These are phyloP conservation scores for Penaeus vannamei DNA, from an alignment of 1,140 invertebrate species.

Conservation along the genomic window DNA sequence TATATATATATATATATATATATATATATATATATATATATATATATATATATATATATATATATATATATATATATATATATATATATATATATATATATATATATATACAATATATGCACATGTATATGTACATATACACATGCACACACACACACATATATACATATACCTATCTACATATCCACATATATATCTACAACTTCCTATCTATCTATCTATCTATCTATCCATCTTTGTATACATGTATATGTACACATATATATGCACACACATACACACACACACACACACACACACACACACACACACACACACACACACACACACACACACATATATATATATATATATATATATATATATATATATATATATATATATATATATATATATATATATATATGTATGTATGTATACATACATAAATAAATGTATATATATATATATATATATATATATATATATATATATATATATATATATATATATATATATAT, in stretches of 20 bases:
- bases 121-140: background rate
- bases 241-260: background rate
- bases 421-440: slow-evolving; percentile 15
- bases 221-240: background rate
- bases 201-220: background rate
- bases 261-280: too few species aligned
- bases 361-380: slow-evolving; percentile 9
- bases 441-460: slow-evolving; percentile 22
- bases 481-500: slow-evolving; percentile 16
- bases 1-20: slow-evolving; percentile 29
- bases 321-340: too few species aligned
- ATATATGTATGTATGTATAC: slow-evolving; percentile 2
- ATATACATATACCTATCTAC: slow-evolving; percentile 15
- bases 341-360: slow-evolving; percentile 5
- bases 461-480: slow-evolving; percentile 16
- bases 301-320: too few species aligned
- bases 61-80: slow-evolving; percentile 13
- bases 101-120: slow-evolving; percentile 10
- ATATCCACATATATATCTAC: slow-evolving; percentile 13
- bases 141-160: background rate
- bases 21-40: slow-evolving; percentile 27
- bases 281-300: too few species aligned
- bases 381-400: background rate
- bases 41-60: slow-evolving; percentile 4
- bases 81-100: slow-evolving; percentile 23